Evolutionary conservation across 2,113 vertebrate species (phyloP).

Genomic region (Lophochroa leadbeateri): DNA sequence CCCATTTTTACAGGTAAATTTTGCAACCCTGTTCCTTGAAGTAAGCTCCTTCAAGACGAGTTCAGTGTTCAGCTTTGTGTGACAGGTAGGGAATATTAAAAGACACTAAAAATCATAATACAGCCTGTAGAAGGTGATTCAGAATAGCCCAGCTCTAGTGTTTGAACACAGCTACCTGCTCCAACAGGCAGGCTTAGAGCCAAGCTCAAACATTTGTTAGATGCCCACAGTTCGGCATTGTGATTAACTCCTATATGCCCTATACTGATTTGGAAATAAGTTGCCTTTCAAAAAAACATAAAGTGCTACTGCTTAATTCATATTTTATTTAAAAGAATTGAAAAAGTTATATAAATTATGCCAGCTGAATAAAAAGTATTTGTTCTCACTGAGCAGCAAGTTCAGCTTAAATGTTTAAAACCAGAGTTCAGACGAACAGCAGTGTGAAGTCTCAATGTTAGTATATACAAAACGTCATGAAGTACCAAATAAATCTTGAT

Average conservation of each 20-base stretch:
- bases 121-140: neutral
- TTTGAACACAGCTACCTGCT: neutral
- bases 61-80: neutral
- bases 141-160: neutral
- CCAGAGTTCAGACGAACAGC: neutral
- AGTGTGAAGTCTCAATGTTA: neutral
- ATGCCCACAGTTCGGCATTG: neutral
- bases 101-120: neutral
- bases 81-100: neutral
- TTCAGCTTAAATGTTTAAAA: neutral
- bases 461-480: neutral
- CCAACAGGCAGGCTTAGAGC: neutral
- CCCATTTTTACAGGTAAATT: neutral
- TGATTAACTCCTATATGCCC: neutral
- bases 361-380: neutral
- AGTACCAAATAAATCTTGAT: neutral
- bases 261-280: neutral
- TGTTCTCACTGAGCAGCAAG: neutral
- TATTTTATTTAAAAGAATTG: neutral
- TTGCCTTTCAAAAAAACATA: neutral
- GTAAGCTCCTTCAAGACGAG: neutral
- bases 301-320: neutral
- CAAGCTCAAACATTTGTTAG: neutral
- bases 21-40: neutral
- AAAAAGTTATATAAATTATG: neutral